Evolutionary conservation across 2,797 vertebrate genomes (phyloP), one percentile per base, ranked within the genome.

Genomic region (Clarias pachynema): DNA sequence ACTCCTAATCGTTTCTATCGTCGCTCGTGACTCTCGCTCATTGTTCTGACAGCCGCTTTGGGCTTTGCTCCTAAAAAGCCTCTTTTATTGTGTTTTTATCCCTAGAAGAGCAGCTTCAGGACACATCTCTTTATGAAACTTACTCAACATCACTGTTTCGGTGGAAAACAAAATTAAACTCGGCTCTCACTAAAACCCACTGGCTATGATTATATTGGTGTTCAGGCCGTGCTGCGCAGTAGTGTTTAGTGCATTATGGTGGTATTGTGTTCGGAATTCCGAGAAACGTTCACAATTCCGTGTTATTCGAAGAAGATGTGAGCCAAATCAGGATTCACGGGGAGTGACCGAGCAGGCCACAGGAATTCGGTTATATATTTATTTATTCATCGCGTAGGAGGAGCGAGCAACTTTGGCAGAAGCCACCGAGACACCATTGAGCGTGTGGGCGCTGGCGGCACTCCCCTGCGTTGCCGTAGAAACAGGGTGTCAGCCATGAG

Each of bases 1-100:
- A 26, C 65, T 83, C 72, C 79, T 81, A 78, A 86, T 88, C 79
- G 79, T 74, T 84, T 82, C 62, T n/a, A 37, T 31, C 68, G 82
- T 84, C 57, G 26, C 70, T 57, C 53, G 81, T 59, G 79, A 59
- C 83, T 83, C 65, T 40, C 81, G 49, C 65, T 81, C 53, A 62
- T 70, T 83, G 37, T 75, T 85, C 34, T 85, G 86, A 83, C 83
- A 81, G 83, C 49, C 9, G 31, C 63, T 84, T 12, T 87, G 88
- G 63, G 49, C n/a, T 34, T 57, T 24, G 63, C 53, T 86, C 60
- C 85, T 57, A 68, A 87, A 88, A 86, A 88, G 40, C 81, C 70
- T 82, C 68, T 70, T 81, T 87, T 85, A 86, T 83, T 88, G 72
- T 68, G 60, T 86, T 88, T 86, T 83, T 83, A 86, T 86, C 63